phyloP scores from a whole-genome alignment of 2,888 invertebrate genomes.

The Meteorus colon region DNA sequence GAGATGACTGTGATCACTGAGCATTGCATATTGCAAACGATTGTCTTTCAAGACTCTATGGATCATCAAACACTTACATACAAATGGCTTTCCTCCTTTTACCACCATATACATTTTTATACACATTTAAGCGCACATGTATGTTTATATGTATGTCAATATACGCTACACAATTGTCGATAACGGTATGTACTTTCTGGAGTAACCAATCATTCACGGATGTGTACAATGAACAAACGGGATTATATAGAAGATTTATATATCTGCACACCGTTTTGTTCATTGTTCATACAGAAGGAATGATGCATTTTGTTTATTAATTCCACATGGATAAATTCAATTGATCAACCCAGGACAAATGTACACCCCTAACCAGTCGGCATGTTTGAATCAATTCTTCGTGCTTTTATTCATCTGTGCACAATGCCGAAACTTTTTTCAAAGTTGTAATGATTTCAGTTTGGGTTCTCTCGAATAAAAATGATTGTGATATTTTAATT shows the following conservation, averaged over 20 bases:
- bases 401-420: too few species aligned
- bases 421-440: too few species aligned
- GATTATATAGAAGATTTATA: neutral
- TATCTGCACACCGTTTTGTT: slow-evolving; percentile 11
- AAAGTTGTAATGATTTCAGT: too few species aligned
- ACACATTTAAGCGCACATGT: neutral
- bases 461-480: too few species aligned
- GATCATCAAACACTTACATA: neutral
- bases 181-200: slow-evolving; percentile 2
- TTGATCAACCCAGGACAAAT: too few species aligned
- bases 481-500: too few species aligned
- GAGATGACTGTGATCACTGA: slow-evolving; percentile 15
- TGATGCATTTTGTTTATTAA: too few species aligned
- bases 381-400: too few species aligned
- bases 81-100: neutral
- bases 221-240: slow-evolving; percentile 5
- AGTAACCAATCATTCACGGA: slow-evolving; percentile 10
- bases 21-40: neutral
- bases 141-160: neutral
- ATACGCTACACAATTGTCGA: neutral
- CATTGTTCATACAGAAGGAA: neutral
- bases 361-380: too few species aligned
- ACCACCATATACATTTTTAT: neutral
- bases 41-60: neutral
- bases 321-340: too few species aligned